A percentile compares a stretch with the other conserved stretches of the same genome.
Evolutionary conservation across 2,888 invertebrate genomes (phyloP).

Genomic region (Aethes cnicana): DNA sequence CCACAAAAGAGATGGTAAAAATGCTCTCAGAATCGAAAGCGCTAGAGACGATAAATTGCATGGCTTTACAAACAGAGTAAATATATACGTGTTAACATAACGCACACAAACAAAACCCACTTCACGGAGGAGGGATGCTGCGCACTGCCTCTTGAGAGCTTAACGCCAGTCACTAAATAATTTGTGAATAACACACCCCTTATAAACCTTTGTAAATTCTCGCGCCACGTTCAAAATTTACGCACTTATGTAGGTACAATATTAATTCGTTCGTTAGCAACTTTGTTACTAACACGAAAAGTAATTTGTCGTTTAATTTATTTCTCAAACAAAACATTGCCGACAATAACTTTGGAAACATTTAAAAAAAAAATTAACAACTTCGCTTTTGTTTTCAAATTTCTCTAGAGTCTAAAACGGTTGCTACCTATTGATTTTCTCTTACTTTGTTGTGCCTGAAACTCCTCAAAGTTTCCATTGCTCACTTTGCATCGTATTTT

Average conservation of each 20-base stretch:
- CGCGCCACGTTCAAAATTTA: conserved; percentile 3
- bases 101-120: conserved; percentile 37
- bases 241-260: conserved; percentile 12
- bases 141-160: conserved; percentile 40
- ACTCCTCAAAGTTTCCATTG: background rate
- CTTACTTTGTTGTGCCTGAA: background rate
- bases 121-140: conserved; percentile 45
- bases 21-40: conserved; percentile 32
- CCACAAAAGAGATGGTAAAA: conserved; percentile 38
- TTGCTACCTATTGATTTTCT: conserved; percentile 8
- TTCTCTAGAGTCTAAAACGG: no score
- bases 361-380: no score
- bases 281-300: no score
- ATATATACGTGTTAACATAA: conserved; percentile 35
- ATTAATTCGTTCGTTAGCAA: conserved; percentile 12
- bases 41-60: conserved; percentile 42
- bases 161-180: conserved; percentile 24
- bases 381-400: no score
- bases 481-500: background rate
- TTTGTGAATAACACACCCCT: conserved; percentile 24
- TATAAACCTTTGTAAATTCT: conserved; percentile 14
- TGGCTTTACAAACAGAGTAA: conserved; percentile 37
- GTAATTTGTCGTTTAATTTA: no score
- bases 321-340: no score
- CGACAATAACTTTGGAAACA: no score